These are phyloP conservation scores for Pogonognathellus flavescens DNA, from an alignment of 1,140 invertebrate genomes.

Conservation along the genomic window DNA sequence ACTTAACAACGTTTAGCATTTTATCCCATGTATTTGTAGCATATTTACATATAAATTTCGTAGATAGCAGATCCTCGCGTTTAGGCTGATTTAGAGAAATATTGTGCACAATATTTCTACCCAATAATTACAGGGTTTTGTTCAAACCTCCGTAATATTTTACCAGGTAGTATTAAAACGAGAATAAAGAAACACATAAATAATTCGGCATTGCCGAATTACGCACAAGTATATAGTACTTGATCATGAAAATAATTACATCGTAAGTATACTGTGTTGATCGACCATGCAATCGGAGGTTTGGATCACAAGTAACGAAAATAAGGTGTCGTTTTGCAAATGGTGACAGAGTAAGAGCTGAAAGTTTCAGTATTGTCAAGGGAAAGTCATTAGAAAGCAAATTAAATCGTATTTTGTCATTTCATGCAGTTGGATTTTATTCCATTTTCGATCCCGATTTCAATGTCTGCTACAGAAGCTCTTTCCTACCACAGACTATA, in stretches of 20 bases:
- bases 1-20: background rate
- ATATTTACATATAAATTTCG: conserved; percentile 1
- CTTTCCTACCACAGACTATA: background rate
- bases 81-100: conserved; percentile 17
- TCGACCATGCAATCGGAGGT: conserved; percentile 44
- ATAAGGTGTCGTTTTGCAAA: background rate
- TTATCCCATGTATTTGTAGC: background rate
- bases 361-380: background rate
- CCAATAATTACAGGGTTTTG: background rate
- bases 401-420: conserved; percentile 20
- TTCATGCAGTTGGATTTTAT: conserved; percentile 56
- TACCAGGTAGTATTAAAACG: too few species aligned
- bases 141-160: background rate
- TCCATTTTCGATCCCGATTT: conserved; percentile 56
- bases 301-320: conserved; percentile 50
- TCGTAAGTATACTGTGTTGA: background rate
- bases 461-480: background rate
- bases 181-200: too few species aligned
- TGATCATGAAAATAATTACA: background rate
- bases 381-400: conserved; percentile 31
- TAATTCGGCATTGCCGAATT: background rate
- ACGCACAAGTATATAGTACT: background rate
- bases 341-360: background rate
- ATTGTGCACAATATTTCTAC: background rate
- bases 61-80: conserved; percentile 17